Conservation (phyloP, 92 coral and sea anemone species). For the Phenganax subtilis region DNA sequence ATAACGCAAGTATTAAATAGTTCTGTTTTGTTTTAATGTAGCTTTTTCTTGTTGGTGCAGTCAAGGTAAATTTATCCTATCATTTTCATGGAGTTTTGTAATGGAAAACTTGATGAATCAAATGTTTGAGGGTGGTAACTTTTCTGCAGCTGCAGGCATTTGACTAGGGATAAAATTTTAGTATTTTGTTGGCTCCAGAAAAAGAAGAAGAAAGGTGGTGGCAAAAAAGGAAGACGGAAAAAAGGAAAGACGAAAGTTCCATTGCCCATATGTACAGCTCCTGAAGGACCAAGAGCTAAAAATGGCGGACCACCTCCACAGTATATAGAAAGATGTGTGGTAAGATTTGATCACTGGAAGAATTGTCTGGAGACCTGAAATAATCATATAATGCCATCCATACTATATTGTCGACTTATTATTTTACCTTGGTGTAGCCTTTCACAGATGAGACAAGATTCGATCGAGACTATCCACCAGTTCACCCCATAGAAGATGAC, state of each 20-base stretch:
- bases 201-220: constrained; percentile 89
- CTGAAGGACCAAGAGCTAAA: constrained; percentile 88
- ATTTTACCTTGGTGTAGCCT: constrained; percentile 53
- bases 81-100: too few relatives aligned
- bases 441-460: constrained; percentile 92
- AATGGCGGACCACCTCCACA: constrained; percentile 94
- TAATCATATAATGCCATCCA: not conserved
- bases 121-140: too few relatives aligned
- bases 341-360: constrained; percentile 38
- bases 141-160: not conserved
- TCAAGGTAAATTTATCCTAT: not conserved
- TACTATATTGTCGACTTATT: not conserved
- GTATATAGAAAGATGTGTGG: constrained; percentile 86
- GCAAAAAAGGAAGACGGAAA: constrained; percentile 88
- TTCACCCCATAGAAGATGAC: constrained; percentile 95
- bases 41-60: constrained; percentile 13
- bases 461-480: constrained; percentile 86
- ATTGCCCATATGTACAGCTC: constrained; percentile 98
- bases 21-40: not conserved
- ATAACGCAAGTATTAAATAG: not conserved
- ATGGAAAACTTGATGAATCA: too few relatives aligned
- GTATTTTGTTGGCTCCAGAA: constrained; percentile 48
- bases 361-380: too few relatives aligned
- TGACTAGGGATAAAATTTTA: not conserved
- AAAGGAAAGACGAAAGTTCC: constrained; percentile 98